phyloP scores from a whole-genome alignment of 1,140 invertebrate genomes.

The Drosophila serrata region DNA sequence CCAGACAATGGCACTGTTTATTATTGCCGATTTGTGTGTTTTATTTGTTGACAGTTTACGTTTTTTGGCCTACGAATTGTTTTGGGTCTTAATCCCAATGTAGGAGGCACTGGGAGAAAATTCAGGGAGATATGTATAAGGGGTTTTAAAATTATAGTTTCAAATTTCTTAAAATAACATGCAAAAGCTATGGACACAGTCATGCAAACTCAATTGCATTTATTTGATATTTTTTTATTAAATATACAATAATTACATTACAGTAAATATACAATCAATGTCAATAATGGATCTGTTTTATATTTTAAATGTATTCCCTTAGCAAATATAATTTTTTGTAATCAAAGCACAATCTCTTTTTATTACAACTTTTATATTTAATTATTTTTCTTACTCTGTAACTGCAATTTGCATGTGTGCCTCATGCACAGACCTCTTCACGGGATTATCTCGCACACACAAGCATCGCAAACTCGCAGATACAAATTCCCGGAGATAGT shows the following conservation, averaged over 20 bases:
- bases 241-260: too few relatives aligned
- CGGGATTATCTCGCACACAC: conserved; percentile 39
- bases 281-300: too few relatives aligned
- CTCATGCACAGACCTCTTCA: neutral
- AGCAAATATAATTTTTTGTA: neutral
- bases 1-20: conserved; percentile 62
- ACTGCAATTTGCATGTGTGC: conserved; percentile 57
- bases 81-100: conserved; percentile 42
- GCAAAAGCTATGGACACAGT: neutral
- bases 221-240: too few relatives aligned
- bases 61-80: conserved; percentile 76
- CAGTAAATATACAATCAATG: too few relatives aligned
- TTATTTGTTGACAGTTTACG: conserved; percentile 82
- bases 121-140: too few relatives aligned
- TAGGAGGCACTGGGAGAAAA: conserved; percentile 47
- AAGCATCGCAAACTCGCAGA: conserved; percentile 1
- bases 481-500: conserved; percentile 11
- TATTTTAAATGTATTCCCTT: neutral
- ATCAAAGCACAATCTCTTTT: neutral
- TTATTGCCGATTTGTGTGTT: conserved; percentile 77
- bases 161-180: neutral
- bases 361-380: neutral
- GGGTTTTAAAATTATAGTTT: neutral
- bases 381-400: conserved; percentile 49
- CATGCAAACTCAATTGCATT: too few relatives aligned